Percentiles rank a stretch among this genome's conserved stretches.
Evolutionary conservation across 2,113 vertebrate species (phyloP).

Genomic region (Aldabrachelys gigantea): DNA sequence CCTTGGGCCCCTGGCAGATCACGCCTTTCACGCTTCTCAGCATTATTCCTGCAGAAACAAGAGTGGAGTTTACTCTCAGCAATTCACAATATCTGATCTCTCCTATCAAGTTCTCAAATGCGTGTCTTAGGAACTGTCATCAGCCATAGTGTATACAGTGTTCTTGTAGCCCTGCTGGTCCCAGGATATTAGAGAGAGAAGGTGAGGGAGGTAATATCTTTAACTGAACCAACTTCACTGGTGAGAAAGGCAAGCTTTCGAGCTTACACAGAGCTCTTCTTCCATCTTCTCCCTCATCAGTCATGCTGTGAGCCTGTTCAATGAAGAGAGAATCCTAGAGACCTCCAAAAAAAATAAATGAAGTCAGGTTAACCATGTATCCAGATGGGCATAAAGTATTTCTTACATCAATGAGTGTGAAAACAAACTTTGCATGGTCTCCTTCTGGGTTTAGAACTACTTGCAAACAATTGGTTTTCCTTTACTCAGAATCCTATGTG

Average conservation of each 20-base stretch:
- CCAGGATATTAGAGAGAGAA: background rate
- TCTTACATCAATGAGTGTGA: background rate
- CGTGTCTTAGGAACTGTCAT: background rate
- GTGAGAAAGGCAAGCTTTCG: background rate
- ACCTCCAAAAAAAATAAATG: background rate
- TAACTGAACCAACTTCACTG: background rate
- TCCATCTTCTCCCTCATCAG: background rate
- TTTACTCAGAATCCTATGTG: background rate
- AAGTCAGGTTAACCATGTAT: background rate
- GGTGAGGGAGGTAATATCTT: background rate
- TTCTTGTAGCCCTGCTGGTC: background rate
- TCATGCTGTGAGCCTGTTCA: background rate
- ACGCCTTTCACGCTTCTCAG: conserved; percentile 60
- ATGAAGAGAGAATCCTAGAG: background rate
- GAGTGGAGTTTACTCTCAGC: background rate
- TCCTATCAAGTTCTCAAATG: background rate
- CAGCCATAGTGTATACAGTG: background rate
- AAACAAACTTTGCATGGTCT: background rate
- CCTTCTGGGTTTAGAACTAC: background rate
- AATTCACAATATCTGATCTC: background rate
- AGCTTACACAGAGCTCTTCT: background rate
- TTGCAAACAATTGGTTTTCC: background rate
- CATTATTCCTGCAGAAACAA: conserved; percentile 64
- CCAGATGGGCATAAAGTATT: background rate
- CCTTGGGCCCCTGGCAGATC: conserved; percentile 20